These are phyloP conservation scores for Motacilla tschutschensis DNA, from an alignment of 2,113 vertebrate species.

Conservation along the genomic window DNA sequence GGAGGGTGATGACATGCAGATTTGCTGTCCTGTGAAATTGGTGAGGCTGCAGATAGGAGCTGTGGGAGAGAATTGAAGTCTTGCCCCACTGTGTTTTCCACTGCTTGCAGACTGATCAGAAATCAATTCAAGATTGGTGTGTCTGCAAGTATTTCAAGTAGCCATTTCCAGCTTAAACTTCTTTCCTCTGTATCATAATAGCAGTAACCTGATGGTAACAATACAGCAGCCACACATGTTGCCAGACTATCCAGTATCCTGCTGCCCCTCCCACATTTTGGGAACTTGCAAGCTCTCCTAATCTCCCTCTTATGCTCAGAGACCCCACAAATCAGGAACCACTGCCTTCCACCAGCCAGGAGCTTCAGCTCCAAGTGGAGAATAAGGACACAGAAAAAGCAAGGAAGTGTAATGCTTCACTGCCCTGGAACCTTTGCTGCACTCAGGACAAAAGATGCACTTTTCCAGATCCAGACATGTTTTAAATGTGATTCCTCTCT, in stretches of 20 bases:
- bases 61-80: not conserved
- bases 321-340: not conserved
- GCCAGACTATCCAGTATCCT: not conserved
- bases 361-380: not conserved
- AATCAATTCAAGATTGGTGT: not conserved
- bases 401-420: not conserved
- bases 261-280: not conserved
- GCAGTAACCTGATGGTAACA: not conserved
- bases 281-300: not conserved
- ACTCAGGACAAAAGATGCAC: not conserved
- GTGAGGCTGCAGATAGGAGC: not conserved
- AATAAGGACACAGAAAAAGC: not conserved
- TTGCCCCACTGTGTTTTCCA: not conserved
- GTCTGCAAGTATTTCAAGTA: not conserved
- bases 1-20: not conserved
- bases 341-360: not conserved
- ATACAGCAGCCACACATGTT: not conserved
- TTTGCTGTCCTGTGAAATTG: not conserved
- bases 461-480: not conserved
- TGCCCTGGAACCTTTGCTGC: not conserved
- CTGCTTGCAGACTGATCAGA: not conserved
- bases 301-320: not conserved
- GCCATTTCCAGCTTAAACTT: not conserved
- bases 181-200: not conserved
- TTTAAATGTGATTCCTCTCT: not conserved